A percentile compares a stretch with the other conserved stretches of the same genome.
phyloP scores from a whole-genome alignment of 2,113 vertebrate species.

The Sorex fumeus region DNA sequence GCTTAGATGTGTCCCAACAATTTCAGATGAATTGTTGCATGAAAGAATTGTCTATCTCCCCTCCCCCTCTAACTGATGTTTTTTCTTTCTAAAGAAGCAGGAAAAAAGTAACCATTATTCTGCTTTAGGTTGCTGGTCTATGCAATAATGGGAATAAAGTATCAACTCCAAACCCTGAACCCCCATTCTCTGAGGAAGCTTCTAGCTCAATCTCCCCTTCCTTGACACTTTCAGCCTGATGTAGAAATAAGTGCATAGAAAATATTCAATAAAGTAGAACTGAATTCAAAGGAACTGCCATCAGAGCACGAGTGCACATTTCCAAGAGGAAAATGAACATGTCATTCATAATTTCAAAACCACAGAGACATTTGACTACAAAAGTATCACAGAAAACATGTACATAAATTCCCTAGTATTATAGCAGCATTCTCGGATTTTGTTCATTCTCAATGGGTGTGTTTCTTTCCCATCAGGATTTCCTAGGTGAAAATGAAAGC shows the following conservation, averaged over 20 bases:
- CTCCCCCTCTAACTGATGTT: slow-evolving; percentile 60
- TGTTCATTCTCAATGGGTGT: slow-evolving; percentile 51
- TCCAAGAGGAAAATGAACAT: slow-evolving; percentile 69
- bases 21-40: not conserved
- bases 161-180: not conserved
- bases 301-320: slow-evolving; percentile 58
- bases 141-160: not conserved
- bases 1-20: slow-evolving; percentile 62
- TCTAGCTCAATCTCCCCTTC: not conserved
- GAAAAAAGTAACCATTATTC: not conserved
- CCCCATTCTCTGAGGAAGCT: not conserved
- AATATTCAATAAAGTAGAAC: not conserved
- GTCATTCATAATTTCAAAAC: slow-evolving; percentile 60
- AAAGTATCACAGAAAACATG: slow-evolving; percentile 13
- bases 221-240: not conserved
- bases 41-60: slow-evolving; percentile 59
- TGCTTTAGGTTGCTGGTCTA: not conserved
- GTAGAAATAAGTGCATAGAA: slow-evolving; percentile 28
- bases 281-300: slow-evolving; percentile 48
- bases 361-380: slow-evolving; percentile 6
- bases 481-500: slow-evolving; percentile 60
- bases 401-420: slow-evolving; percentile 16
- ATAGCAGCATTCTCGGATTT: not conserved
- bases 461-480: slow-evolving; percentile 69
- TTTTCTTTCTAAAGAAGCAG: not conserved